Conservation (phyloP, 2,888 invertebrate species). For the Onthophagus sagittarius region DNA sequence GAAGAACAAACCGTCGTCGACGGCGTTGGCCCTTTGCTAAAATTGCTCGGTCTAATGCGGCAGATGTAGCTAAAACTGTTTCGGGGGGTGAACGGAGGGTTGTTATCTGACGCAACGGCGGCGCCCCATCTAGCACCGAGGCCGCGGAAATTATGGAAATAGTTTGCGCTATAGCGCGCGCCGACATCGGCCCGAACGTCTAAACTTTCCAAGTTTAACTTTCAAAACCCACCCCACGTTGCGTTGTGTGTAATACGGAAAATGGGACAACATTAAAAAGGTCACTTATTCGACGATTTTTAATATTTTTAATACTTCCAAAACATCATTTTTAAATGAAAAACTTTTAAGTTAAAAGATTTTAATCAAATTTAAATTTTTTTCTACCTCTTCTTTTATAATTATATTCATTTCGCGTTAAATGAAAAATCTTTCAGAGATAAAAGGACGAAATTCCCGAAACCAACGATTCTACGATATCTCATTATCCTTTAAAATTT, state of each 20-base stretch:
- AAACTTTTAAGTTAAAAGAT: too few relatives aligned
- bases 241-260: neutral
- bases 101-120: neutral
- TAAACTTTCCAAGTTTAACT: neutral
- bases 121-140: neutral
- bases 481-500: neutral
- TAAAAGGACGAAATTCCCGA: neutral
- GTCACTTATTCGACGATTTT: too few relatives aligned
- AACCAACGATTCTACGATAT: neutral
- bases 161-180: neutral
- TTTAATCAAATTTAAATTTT: too few relatives aligned
- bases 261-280: neutral
- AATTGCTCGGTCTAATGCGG: neutral
- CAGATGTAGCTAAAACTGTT: neutral
- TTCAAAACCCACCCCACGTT: neutral
- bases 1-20: constrained; percentile 4
- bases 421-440: neutral
- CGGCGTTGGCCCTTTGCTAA: neutral
- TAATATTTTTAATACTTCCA: too few relatives aligned
- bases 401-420: neutral
- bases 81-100: neutral
- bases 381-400: neutral
- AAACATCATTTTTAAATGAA: too few relatives aligned
- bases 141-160: neutral
- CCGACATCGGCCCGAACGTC: neutral